Evolutionary conservation across 1,140 invertebrate species (phyloP).

Genomic region (Trigoniulus corallinus): DNA sequence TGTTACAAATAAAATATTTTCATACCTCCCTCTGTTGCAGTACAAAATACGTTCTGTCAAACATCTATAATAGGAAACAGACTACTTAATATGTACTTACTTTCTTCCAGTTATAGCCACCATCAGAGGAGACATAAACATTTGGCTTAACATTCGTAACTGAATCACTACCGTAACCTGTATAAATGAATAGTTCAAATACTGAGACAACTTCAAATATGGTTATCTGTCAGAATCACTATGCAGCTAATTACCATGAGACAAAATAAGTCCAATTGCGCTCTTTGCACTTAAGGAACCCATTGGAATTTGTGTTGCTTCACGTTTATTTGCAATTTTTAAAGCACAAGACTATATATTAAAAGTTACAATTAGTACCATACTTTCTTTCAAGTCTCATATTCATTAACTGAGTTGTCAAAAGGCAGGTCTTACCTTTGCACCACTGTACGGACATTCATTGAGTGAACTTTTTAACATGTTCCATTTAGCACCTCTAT

Average conservation of each 20-base stretch:
- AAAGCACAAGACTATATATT: not conserved
- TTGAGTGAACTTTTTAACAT: not conserved
- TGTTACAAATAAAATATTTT: slow-evolving; percentile 8
- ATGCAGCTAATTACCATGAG: slow-evolving; percentile 18
- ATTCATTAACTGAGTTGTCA: too few species aligned
- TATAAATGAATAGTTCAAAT: not conserved
- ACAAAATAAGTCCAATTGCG: slow-evolving; percentile 21
- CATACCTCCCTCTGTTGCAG: slow-evolving; percentile 15
- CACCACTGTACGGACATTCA: too few species aligned
- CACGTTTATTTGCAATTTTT: not conserved
- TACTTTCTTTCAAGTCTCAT: too few species aligned
- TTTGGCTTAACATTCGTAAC: slow-evolving; percentile 23
- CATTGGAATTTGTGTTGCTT: not conserved
- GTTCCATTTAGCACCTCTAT: not conserved
- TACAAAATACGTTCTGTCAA: not conserved
- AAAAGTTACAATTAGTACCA: too few species aligned
- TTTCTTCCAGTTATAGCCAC: slow-evolving; percentile 23
- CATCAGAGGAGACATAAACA: slow-evolving; percentile 26
- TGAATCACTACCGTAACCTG: slow-evolving; percentile 24
- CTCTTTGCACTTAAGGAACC: slow-evolving; percentile 16
- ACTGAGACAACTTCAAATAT: not conserved
- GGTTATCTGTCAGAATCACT: not conserved
- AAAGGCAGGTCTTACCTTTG: too few species aligned
- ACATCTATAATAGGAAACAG: too few species aligned
- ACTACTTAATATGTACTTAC: too few species aligned